These are phyloP conservation scores for Coregonus ussuriensis DNA, from an alignment of 2,797 vertebrate genomes.

Conservation along the genomic window DNA sequence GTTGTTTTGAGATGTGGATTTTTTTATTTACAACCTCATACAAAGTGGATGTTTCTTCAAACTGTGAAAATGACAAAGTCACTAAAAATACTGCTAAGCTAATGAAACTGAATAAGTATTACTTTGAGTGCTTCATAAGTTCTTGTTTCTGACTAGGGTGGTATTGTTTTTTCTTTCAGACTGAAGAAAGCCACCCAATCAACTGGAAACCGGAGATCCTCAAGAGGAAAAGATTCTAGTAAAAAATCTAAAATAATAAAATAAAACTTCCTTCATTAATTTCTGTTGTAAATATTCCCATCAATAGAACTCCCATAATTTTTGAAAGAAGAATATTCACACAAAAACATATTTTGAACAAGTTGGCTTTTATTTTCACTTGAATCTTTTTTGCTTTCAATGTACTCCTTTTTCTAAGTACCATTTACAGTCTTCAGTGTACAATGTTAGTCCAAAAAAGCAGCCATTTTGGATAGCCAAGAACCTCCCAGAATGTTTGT, in stretches of 20 bases:
- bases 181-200: constrained; percentile 95
- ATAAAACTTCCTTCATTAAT: too few species aligned
- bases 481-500: constrained; percentile 50
- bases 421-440: constrained; percentile 60
- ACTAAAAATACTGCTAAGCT: background rate
- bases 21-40: background rate
- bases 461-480: constrained; percentile 47
- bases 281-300: too few species aligned
- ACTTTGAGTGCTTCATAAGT: too few species aligned
- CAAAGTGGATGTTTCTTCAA: background rate
- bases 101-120: too few species aligned
- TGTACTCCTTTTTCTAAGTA: constrained; percentile 41
- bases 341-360: too few species aligned
- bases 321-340: too few species aligned
- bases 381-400: too few species aligned
- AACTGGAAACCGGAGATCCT: constrained; percentile 99
- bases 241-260: too few species aligned
- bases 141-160: background rate
- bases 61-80: background rate
- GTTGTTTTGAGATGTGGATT: background rate
- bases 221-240: constrained; percentile 95
- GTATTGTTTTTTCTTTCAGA: constrained; percentile 74
- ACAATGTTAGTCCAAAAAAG: constrained; percentile 39
- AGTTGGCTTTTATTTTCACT: too few species aligned
- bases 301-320: too few species aligned